Evolutionary conservation across 2,113 vertebrate species (phyloP).

Genomic region (Pomatorhinus ruficollis): DNA sequence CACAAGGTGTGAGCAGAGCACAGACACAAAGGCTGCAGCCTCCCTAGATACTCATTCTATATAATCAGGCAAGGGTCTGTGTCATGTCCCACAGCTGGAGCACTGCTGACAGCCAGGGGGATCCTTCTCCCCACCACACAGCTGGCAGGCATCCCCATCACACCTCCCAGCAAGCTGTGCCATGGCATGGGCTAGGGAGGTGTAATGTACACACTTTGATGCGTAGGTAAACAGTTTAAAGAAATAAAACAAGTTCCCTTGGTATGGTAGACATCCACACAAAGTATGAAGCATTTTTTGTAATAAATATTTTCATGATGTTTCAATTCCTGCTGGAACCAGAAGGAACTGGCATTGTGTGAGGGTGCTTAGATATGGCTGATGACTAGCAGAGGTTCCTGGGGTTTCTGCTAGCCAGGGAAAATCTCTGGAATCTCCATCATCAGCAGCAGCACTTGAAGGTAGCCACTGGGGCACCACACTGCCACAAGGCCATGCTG

Average conservation of each 20-base stretch:
- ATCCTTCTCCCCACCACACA: background rate
- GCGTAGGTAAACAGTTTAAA: background rate
- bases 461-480: background rate
- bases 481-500: background rate
- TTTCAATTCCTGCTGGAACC: background rate
- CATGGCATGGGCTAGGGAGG: background rate
- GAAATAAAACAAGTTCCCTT: background rate
- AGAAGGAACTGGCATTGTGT: background rate
- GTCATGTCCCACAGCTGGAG: background rate
- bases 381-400: background rate
- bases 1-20: background rate
- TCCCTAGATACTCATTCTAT: background rate
- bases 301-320: background rate
- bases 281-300: background rate
- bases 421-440: background rate
- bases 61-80: background rate
- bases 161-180: background rate
- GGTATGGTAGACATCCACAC: background rate
- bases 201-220: background rate
- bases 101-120: fast-evolving
- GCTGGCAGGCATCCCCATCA: fast-evolving
- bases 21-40: background rate
- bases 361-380: background rate
- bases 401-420: background rate
- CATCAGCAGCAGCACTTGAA: background rate